Base-by-base conservation (phyloP, 2,888 invertebrate species). In the Altica lythri region DNA sequence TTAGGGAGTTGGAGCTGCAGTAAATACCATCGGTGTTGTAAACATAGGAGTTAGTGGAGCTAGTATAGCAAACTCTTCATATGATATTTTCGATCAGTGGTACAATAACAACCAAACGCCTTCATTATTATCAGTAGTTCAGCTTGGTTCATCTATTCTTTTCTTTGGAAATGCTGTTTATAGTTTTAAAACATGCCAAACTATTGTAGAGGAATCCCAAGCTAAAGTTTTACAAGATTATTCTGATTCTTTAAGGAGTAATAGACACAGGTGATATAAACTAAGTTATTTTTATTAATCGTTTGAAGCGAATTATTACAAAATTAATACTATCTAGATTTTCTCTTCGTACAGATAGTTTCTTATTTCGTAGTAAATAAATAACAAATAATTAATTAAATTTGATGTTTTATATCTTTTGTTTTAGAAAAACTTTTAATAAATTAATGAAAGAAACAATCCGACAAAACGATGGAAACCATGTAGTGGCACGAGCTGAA, bases 391-490 rank as follows among this genome's bases (percentile, higher is more conserved):
- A n/a, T n/a, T n/a, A n/a, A n/a, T n/a, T n/a, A n/a, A n/a, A n/a
- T n/a, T n/a, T n/a, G 2, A 4, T 12, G 12, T 13, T 1, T 16
- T 10, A 10, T 51, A 2, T 5, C 34, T 38, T 32, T 30, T 14
- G n/a, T 65, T 63, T 17, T 73, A 83, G 83, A 60, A 82, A 79
- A 79, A 81, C 81, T 46, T 83, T 82, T 64, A 80, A 81, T 64
- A 83, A 82, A 70, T 68, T 83, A 62, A 75, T 79, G 64, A 82
- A 81, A 1, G 81, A 82, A 65, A 80, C 83, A 0, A 73, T 82
- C 12, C 69, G 80, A 25, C 68, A 77, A 1, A 77, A 80, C 61
- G 59, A 69, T 22, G 81, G 82, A 16, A 64, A 77, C 4, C 67
- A 77, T 1, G 42, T 34, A 4, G 61, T 64, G 55, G 83, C 81